Percentiles rank a stretch among this genome's conserved stretches.
Evolutionary conservation across 2,113 vertebrate genomes (phyloP).

Genomic region (Megaptera novaeangliae): DNA sequence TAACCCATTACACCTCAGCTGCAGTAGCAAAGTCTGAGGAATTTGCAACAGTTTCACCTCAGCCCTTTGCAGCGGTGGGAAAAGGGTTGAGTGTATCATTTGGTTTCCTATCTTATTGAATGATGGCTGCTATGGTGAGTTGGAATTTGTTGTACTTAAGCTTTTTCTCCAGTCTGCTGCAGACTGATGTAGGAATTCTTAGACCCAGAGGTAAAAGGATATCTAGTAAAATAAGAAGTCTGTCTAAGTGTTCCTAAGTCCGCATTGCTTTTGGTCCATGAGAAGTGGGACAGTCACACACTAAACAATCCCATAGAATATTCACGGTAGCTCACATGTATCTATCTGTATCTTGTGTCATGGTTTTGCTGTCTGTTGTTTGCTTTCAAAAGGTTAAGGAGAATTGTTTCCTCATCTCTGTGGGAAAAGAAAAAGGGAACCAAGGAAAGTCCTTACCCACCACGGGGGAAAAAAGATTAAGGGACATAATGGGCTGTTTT

Average conservation of each 20-base stretch:
- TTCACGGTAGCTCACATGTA: fast-evolving
- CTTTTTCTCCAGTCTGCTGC: neutral
- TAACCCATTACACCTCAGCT: constrained; percentile 37
- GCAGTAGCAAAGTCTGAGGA: neutral
- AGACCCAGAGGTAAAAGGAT: neutral
- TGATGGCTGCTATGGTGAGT: neutral
- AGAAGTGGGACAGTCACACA: neutral
- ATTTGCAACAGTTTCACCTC: fast-evolving
- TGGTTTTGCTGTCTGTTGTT: constrained; percentile 47
- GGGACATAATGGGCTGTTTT: neutral
- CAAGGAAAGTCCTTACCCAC: neutral
- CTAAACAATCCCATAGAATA: neutral
- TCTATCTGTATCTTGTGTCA: neutral
- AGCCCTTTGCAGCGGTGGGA: neutral
- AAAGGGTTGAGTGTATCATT: neutral
- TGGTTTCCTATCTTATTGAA: neutral
- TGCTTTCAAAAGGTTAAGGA: constrained; percentile 58
- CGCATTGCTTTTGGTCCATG: neutral
- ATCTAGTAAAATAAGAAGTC: neutral
- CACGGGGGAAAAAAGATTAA: neutral
- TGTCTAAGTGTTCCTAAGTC: neutral
- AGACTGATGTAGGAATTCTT: neutral
- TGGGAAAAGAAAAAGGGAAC: neutral
- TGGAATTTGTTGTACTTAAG: neutral
- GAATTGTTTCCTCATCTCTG: constrained; percentile 41